Base-by-base conservation (phyloP, 1,140 invertebrate genomes). In the Liolophura sinensis region DNA sequence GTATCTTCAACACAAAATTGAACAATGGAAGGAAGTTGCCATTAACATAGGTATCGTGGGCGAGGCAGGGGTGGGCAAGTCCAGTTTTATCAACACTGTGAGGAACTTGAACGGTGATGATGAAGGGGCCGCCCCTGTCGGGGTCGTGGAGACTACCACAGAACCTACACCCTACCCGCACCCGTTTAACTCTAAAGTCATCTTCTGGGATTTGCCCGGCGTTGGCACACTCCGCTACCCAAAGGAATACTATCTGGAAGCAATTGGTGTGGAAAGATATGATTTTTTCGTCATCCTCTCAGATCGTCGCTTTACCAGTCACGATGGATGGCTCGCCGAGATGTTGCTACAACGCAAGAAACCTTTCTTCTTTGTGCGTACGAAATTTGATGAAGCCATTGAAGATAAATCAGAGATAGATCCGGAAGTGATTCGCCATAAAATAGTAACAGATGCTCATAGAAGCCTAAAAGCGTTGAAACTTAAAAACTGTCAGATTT, bases 211-310 rank as follows among this genome's bases (percentile, higher is more conserved):
- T 61, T 46, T 61, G 12, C 60, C 60, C 5, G 60, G 60, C 22
- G 47, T 48, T 48, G 60, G n/a, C 47, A 61, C 60, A 25, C 60
- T 24, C 12, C n/a, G 48, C 1, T 46, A 15, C 46, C 27, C 18
- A 61, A 14, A 64, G 27, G 27, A 63, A 22, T 20, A 7, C 7
- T 71, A 71, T 54, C 40, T 68, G 5, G 25, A 64, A 1, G 58
- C 51, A n/a, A 63, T 68, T 9, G 56, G 51, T 6, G 24, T 62
- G 48, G 55, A 60, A 4, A 59, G 50, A 14, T 67, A 64, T 50
- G 70, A 72, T 22, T 67, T 72, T 51, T 68, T 72, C 40, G 7
- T 72, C 0, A 55, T 72, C 16, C 48, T 72, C n/a, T 66, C 67
- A 4, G 62, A 63, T 15, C 24, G 22, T 15, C 58, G 60, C 16